phyloP scores from a whole-genome alignment of 2,797 vertebrate genomes.

The Parauchenoglanis ngamensis region DNA sequence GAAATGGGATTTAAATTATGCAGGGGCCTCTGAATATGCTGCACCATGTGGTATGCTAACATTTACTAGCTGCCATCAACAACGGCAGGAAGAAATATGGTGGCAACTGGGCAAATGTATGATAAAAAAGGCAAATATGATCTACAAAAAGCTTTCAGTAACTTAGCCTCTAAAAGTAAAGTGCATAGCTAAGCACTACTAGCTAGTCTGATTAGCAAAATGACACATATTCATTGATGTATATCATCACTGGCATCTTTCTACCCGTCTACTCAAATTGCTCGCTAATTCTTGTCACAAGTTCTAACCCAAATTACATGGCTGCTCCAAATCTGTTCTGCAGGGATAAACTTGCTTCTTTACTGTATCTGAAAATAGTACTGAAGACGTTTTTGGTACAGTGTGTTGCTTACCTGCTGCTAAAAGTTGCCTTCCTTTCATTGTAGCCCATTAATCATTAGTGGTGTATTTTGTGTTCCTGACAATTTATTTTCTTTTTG shows the following conservation, averaged over 20 bases:
- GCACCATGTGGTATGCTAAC: constrained; percentile 30
- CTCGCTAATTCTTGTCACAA: background rate
- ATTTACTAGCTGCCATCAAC: constrained; percentile 30
- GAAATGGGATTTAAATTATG: constrained; percentile 56
- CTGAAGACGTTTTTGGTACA: background rate
- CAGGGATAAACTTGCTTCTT: constrained; percentile 7
- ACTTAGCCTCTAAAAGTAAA: constrained; percentile 22
- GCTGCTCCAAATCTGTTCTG: background rate
- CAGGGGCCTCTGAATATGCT: constrained; percentile 46
- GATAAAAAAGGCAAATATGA: background rate
- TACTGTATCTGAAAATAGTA: constrained; percentile 29
- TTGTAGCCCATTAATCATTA: constrained; percentile 24
- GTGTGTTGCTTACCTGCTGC: constrained; percentile 13
- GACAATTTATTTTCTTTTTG: background rate
- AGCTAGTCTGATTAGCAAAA: constrained; percentile 4
- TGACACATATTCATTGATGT: background rate
- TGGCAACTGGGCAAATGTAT: background rate
- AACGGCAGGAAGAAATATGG: constrained; percentile 32
- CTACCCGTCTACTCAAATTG: background rate
- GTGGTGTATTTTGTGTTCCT: constrained; percentile 2
- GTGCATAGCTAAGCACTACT: constrained; percentile 9
- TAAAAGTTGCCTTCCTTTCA: background rate
- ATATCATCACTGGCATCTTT: constrained; percentile 9
- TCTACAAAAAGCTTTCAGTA: constrained; percentile 22
- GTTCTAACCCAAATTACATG: background rate